Percentiles rank a stretch among this genome's conserved stretches.
Evolutionary conservation across 2,113 vertebrate genomes (phyloP).

Genomic region (Syngnathus typhle): DNA sequence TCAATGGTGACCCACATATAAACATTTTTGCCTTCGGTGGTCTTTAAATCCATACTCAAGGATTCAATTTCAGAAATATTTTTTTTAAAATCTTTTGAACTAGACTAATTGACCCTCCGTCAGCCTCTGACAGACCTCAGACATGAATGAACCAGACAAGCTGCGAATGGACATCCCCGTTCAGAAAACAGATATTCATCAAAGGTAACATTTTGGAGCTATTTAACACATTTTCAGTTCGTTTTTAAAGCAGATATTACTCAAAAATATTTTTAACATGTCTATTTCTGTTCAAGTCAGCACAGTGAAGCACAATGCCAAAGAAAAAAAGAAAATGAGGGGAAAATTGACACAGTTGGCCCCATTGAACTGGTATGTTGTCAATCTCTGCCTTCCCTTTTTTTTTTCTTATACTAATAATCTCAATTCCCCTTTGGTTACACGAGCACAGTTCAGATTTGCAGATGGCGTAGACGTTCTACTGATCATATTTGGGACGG

Average conservation of each 20-base stretch:
- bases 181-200: background rate
- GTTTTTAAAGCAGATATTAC: background rate
- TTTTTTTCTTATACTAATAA: background rate
- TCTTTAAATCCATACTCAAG: background rate
- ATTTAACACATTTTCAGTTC: background rate
- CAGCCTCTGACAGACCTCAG: background rate
- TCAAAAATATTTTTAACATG: background rate
- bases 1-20: too few species aligned
- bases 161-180: background rate
- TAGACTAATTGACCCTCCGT: background rate
- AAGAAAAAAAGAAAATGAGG: background rate
- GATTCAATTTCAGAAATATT: background rate
- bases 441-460: conserved; percentile 80
- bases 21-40: background rate
- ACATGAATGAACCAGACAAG: background rate
- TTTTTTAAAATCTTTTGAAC: background rate
- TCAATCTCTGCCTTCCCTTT: background rate
- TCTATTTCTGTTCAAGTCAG: background rate
- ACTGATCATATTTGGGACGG: conserved; percentile 72
- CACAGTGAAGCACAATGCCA: background rate
- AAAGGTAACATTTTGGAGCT: background rate
- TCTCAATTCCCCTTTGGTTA: background rate
- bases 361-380: conserved; percentile 4
- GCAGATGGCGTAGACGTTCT: conserved; percentile 72
- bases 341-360: background rate